phyloP scores from a whole-genome alignment of 1,140 invertebrate species.

The Drosophila sulfurigaster region DNA sequence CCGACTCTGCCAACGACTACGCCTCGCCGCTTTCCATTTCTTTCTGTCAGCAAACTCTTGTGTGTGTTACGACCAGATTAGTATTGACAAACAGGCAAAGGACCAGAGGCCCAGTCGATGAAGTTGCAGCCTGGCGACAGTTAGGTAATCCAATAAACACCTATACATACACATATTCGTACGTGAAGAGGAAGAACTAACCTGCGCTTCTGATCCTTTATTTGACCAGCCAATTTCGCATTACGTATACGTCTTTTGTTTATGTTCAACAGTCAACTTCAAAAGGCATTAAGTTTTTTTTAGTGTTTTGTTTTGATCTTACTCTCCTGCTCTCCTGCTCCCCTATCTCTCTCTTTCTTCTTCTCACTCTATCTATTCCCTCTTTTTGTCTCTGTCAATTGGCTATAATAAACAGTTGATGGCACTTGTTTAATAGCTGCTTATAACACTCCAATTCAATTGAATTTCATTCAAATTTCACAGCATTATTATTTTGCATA shows the following conservation, averaged over 20 bases:
- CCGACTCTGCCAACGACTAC: too few species aligned
- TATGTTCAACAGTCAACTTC: constrained; percentile 21
- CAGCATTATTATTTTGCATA: constrained; percentile 64
- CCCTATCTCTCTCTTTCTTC: not conserved
- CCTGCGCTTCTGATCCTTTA: constrained; percentile 24
- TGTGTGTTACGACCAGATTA: constrained; percentile 63
- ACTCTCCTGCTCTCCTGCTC: too few species aligned
- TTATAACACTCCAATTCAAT: constrained; percentile 25
- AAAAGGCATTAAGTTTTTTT: constrained; percentile 38
- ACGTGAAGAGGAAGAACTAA: not conserved
- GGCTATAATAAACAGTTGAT: constrained; percentile 43
- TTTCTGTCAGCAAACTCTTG: constrained; percentile 25
- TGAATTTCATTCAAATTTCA: constrained; percentile 37
- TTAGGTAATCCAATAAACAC: constrained; percentile 76
- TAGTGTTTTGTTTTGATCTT: constrained; percentile 7
- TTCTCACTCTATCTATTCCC: too few species aligned
- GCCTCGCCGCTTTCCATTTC: constrained; percentile 41
- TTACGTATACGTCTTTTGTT: constrained; percentile 21
- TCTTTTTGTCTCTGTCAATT: constrained; percentile 34
- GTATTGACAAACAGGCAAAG: constrained; percentile 74
- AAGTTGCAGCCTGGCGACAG: constrained; percentile 36
- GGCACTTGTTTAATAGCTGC: constrained; percentile 25
- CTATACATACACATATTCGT: constrained; percentile 22
- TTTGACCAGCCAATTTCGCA: constrained; percentile 30
- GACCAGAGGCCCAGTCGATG: constrained; percentile 14